Base-by-base conservation (phyloP, 1,140 invertebrate species). In the Branchinecta lindahli region DNA sequence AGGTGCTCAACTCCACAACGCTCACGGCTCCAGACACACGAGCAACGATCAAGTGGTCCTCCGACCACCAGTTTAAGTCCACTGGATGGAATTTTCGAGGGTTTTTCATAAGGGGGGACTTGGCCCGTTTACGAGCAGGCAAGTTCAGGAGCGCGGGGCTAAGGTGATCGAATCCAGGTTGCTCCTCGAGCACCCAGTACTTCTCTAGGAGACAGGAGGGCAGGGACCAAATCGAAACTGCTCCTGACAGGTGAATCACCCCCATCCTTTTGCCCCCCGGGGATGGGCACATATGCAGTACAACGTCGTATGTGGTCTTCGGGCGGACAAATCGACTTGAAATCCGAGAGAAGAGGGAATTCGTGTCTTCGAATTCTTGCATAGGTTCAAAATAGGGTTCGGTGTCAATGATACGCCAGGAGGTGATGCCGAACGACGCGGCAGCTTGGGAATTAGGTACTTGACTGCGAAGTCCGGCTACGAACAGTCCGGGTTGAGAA, bases 51-150 rank as follows among this genome's bases (percentile, higher is more conserved):
- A 90, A 76, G 70, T 85, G 84, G 86, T 89, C 79, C 74, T 88
- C 80, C 46, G 84, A 86, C 88, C 89, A 91, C 88, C 89, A 91
- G 70, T 84, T 87, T 10, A 90, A 81, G 78, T 89, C 88, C 52
- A 85, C 77, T 4, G 87, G 84, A 75, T 84, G 81, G 76, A 74
- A 77, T 46, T 72, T 73, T 66, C 75, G 75, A 18, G 69, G 71
- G 68, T 77, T 75, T 33, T 69, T 52, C 45, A 71, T 70, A 72
- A 71, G 61, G 15, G 70, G 67, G 65, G 66, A 61, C 44, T 71
- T 33, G 65, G 71, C 52, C 52, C 73, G 70, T 46, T 73, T 76
- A 70, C 77, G 73, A 44, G 76, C 72, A 44, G 77, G 72, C 67
- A 77, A 73, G 73, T 78, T 78, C 76, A 76, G 70, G 73, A 75